Conservation (phyloP, 2,797 vertebrate species). For the Psittacula echo region DNA sequence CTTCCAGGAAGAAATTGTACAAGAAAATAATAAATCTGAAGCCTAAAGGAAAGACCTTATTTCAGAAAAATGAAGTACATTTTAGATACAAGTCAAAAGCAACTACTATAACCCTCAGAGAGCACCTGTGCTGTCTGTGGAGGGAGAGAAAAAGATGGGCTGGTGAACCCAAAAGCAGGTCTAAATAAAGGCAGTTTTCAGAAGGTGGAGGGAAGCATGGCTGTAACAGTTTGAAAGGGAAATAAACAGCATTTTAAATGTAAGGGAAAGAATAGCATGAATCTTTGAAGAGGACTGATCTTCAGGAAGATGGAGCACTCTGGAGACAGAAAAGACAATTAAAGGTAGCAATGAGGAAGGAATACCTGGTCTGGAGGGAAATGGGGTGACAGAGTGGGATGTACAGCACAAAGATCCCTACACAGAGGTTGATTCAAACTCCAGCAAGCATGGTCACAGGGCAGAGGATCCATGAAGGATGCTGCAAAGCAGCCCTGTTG, state of each 20-base stretch:
- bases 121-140: rapidly evolving
- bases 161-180: neutral
- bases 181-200: neutral
- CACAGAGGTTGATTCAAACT: neutral
- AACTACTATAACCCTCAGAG: neutral
- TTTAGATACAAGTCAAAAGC: neutral
- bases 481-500: neutral
- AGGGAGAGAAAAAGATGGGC: neutral
- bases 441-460: neutral
- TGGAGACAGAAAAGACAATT: neutral
- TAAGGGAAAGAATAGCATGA: neutral
- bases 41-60: neutral
- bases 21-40: neutral
- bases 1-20: neutral
- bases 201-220: neutral
- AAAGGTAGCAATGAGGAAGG: neutral
- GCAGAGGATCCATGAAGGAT: neutral
- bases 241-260: neutral
- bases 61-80: neutral
- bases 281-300: neutral
- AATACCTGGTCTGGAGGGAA: neutral
- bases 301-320: neutral
- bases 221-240: neutral
- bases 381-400: neutral
- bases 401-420: neutral